Evolutionary conservation across 92 coral and sea anemone genomes (phyloP).

Genomic region (Diadumene lineata): DNA sequence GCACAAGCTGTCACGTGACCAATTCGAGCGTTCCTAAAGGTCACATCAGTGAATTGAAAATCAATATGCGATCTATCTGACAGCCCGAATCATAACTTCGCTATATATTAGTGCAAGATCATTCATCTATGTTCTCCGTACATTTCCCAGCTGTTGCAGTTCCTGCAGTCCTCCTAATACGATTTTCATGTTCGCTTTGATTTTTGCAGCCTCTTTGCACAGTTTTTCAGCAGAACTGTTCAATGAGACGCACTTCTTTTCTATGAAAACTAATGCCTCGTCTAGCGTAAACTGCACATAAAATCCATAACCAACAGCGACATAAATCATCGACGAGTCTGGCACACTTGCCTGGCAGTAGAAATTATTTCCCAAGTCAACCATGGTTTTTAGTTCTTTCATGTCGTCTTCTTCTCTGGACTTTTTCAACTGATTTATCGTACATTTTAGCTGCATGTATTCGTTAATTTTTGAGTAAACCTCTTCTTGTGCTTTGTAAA

Average conservation of each 20-base stretch:
- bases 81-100: too few relatives aligned
- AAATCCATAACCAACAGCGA: constrained; percentile 95
- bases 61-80: background rate
- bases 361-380: constrained; percentile 93
- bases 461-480: constrained; percentile 67
- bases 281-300: constrained; percentile 92
- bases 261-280: constrained; percentile 80
- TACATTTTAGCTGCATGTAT: constrained; percentile 72
- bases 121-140: background rate
- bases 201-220: constrained; percentile 78
- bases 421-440: constrained; percentile 71
- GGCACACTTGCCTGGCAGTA: constrained; percentile 86
- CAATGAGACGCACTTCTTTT: constrained; percentile 76
- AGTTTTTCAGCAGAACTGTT: constrained; percentile 61
- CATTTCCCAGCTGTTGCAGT: constrained; percentile 47
- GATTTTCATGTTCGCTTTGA: constrained; percentile 88
- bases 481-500: constrained; percentile 78
- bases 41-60: background rate
- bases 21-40: background rate
- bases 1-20: background rate
- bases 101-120: too few relatives aligned
- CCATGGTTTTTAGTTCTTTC: constrained; percentile 77
- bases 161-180: constrained; percentile 89
- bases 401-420: constrained; percentile 28
- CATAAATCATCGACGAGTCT: constrained; percentile 85